Evolutionary conservation across 92 coral and sea anemone genomes (phyloP).

Genomic region (Blastomussa wellsi): DNA sequence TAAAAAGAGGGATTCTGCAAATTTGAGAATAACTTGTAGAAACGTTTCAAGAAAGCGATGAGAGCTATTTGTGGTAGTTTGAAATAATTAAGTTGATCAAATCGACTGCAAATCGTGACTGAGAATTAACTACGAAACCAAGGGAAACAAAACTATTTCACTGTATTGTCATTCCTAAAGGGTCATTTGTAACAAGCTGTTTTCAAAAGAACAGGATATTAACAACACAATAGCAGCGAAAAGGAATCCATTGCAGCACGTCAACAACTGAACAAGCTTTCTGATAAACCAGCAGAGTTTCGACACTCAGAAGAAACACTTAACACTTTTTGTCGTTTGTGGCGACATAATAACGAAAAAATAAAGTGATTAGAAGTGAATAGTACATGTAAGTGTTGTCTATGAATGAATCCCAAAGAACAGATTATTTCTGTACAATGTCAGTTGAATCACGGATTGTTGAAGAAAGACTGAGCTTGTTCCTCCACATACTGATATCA

Average conservation of each 20-base stretch:
- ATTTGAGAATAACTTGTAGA: neutral
- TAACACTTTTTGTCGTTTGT: neutral
- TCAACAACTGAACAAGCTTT: slow-evolving; percentile 14
- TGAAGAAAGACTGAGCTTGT: too few species aligned
- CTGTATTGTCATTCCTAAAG: slow-evolving; percentile 26
- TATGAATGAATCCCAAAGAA: neutral
- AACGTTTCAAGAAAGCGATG: neutral
- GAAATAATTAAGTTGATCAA: neutral
- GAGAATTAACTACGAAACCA: neutral
- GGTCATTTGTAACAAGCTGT: slow-evolving; percentile 1
- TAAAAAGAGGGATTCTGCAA: neutral
- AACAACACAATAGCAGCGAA: slow-evolving; percentile 17
- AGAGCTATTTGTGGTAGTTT: neutral
- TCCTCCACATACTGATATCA: too few species aligned
- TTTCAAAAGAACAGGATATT: slow-evolving; percentile 10
- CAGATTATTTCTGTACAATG: neutral
- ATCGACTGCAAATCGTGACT: neutral
- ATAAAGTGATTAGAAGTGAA: neutral
- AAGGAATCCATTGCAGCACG: slow-evolving; percentile 9
- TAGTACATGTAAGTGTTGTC: too few species aligned
- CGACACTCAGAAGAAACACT: neutral
- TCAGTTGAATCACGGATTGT: neutral
- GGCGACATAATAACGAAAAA: neutral
- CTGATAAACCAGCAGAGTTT: neutral
- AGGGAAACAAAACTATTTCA: slow-evolving; percentile 28